Conservation (phyloP, 2,113 vertebrate genomes). For the Oreochromis spilurus region DNA sequence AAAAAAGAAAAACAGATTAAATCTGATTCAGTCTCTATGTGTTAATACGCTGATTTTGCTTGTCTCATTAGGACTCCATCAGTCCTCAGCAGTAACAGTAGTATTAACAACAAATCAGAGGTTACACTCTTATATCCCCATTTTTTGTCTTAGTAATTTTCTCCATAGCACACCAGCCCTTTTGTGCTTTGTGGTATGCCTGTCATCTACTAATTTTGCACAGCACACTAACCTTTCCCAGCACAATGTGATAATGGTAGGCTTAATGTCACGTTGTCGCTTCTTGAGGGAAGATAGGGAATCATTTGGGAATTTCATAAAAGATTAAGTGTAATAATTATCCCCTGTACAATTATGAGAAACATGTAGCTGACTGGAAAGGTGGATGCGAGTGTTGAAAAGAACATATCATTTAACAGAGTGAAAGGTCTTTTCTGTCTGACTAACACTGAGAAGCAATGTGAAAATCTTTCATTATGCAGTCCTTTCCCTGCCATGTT, state of each 20-base stretch:
- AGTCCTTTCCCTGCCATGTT: not conserved
- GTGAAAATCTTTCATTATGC: not conserved
- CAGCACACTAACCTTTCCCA: constrained; percentile 45
- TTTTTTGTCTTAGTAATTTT: not conserved
- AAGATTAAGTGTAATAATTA: constrained; percentile 57
- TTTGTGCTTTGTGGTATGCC: not conserved
- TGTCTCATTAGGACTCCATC: not conserved
- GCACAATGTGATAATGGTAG: constrained; percentile 36
- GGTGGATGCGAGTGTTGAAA: not conserved
- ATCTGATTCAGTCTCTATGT: not conserved
- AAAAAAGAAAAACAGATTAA: not conserved
- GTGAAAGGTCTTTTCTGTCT: constrained; percentile 63
- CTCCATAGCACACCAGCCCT: not conserved
- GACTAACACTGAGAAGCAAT: not conserved
- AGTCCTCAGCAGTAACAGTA: not conserved
- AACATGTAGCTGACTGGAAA: constrained; percentile 12
- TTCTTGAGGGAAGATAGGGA: constrained; percentile 3
- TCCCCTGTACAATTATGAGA: constrained; percentile 27
- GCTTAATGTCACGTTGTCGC: constrained; percentile 38
- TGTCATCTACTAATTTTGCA: constrained; percentile 13
- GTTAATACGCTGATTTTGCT: not conserved
- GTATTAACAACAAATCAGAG: not conserved
- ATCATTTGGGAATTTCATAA: constrained; percentile 35
- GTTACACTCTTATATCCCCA: not conserved
- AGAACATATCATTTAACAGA: constrained; percentile 1